phyloP scores from a whole-genome alignment of 2,113 vertebrate genomes.

The Sylvia atricapilla region DNA sequence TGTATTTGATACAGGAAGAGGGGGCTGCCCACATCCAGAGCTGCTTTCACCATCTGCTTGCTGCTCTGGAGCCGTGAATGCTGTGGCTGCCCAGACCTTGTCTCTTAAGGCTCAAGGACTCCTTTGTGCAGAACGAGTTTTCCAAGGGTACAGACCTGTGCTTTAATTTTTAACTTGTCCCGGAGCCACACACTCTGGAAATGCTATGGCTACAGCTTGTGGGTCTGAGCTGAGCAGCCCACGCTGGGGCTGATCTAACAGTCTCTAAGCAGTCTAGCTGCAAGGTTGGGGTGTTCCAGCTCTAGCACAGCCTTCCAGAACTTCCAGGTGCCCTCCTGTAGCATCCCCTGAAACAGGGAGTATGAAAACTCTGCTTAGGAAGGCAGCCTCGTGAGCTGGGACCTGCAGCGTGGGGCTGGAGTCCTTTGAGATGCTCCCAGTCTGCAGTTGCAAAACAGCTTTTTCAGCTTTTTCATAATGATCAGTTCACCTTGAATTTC shows the following conservation, averaged over 20 bases:
- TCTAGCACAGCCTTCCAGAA: background rate
- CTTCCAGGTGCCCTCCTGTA: background rate
- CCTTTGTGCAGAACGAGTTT: background rate
- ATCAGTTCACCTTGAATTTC: background rate
- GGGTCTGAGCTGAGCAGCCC: background rate
- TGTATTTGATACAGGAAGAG: background rate
- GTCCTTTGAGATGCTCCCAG: background rate
- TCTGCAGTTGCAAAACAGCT: background rate
- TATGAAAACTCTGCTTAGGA: background rate
- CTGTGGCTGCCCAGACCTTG: background rate
- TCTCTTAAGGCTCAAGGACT: background rate
- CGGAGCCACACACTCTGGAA: background rate
- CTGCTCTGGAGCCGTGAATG: background rate
- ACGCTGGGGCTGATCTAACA: background rate
- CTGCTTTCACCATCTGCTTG: background rate
- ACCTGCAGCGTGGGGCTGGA: background rate
- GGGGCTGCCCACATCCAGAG: background rate
- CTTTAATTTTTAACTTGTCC: background rate
- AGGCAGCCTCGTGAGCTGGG: rapidly evolving
- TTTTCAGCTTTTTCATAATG: background rate
- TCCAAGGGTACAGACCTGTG: background rate
- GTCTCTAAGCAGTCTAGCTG: background rate
- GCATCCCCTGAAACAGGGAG: background rate
- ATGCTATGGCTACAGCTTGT: background rate
- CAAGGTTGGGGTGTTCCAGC: background rate